Conservation (phyloP, 1,140 invertebrate species). For the Araneus ventricosus region DNA sequence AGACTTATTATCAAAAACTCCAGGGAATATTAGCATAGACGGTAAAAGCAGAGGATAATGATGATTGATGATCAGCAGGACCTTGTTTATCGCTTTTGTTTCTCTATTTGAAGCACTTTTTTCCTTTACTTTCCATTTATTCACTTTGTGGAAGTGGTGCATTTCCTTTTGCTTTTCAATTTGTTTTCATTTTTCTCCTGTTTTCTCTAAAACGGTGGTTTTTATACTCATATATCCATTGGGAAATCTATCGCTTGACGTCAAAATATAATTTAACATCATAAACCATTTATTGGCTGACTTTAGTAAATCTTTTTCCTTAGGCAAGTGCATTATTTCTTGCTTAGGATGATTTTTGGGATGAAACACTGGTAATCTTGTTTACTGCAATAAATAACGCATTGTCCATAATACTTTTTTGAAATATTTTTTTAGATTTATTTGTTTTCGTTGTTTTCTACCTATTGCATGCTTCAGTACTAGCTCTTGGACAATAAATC, state of each 20-base stretch:
- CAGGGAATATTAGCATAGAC: conserved; percentile 62
- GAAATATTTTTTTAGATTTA: no score
- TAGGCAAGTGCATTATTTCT: not conserved
- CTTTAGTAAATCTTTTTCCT: not conserved
- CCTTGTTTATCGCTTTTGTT: conserved; percentile 67
- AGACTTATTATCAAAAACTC: conserved; percentile 59
- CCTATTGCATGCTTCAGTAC: no score
- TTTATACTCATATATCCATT: not conserved
- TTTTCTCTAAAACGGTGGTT: not conserved
- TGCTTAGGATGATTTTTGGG: not conserved
- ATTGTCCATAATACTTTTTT: no score
- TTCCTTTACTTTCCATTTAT: conserved; percentile 24
- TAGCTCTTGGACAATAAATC: no score
- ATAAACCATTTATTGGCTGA: not conserved
- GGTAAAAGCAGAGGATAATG: conserved; percentile 52
- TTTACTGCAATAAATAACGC: not conserved
- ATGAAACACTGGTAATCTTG: not conserved
- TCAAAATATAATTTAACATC: not conserved
- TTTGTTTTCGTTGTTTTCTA: no score
- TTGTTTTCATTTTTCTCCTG: not conserved
- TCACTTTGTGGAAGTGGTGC: not conserved
- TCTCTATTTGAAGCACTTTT: conserved; percentile 31
- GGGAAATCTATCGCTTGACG: not conserved
- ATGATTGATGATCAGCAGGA: conserved; percentile 63
- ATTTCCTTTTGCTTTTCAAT: not conserved